phyloP scores from a whole-genome alignment of 2,888 invertebrate species.

The Sphaerophoria rueppellii region DNA sequence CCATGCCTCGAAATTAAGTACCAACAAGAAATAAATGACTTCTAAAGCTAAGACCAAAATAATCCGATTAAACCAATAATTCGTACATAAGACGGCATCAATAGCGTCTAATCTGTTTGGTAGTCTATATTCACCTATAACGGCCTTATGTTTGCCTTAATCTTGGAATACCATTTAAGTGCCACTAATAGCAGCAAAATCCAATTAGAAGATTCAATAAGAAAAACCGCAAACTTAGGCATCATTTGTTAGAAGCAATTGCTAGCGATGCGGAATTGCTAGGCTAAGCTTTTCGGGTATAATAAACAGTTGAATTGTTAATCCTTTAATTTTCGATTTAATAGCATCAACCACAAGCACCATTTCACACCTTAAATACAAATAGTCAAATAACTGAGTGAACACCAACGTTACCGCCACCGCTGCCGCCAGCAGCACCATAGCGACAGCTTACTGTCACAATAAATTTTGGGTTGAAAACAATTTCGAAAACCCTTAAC shows the following conservation, averaged over 20 bases:
- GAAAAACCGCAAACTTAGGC: constrained; percentile 14
- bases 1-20: no score
- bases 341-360: constrained; percentile 4
- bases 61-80: background rate
- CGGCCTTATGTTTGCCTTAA: constrained; percentile 10
- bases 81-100: background rate
- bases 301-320: constrained; percentile 32
- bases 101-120: background rate
- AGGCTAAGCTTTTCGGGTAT: constrained; percentile 12
- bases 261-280: background rate
- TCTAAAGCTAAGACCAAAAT: background rate
- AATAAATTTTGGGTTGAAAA: constrained; percentile 47
- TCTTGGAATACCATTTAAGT: constrained; percentile 3
- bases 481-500: constrained; percentile 56
- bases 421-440: background rate
- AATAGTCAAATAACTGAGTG: no score
- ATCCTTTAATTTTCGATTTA: constrained; percentile 27
- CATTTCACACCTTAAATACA: no score
- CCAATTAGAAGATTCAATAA: constrained; percentile 25
- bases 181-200: background rate
- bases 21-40: background rate
- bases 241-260: background rate
- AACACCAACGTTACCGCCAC: background rate
- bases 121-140: background rate
- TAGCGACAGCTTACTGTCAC: constrained; percentile 17